Conservation (phyloP, 2,797 vertebrate genomes). For the Dromococcyx pavoninus region DNA sequence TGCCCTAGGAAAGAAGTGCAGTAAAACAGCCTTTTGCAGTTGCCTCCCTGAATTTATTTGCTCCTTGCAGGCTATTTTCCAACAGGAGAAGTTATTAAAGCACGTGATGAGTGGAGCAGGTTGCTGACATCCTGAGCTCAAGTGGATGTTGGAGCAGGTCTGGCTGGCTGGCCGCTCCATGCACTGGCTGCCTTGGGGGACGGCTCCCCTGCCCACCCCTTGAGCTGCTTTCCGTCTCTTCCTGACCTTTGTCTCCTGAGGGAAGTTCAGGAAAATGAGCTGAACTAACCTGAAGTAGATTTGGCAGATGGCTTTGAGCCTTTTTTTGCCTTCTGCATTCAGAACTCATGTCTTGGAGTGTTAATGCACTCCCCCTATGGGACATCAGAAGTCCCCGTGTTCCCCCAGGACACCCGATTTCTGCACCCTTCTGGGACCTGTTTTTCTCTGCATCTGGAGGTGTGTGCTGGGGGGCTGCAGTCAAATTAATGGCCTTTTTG, state of each 20-base stretch:
- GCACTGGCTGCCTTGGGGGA: background rate
- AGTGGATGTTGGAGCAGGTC: background rate
- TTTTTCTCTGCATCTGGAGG: background rate
- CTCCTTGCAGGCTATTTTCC: background rate
- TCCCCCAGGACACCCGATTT: background rate
- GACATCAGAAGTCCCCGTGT: accelerated
- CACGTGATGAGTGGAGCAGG: background rate
- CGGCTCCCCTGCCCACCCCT: accelerated
- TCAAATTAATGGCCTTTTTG: background rate
- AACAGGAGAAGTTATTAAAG: background rate
- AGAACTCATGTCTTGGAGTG: background rate
- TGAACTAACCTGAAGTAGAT: background rate
- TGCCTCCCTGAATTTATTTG: background rate
- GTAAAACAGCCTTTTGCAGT: background rate
- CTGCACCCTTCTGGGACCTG: background rate
- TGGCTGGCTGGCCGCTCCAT: background rate
- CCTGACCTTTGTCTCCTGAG: background rate
- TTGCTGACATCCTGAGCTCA: background rate
- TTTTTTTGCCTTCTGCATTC: background rate
- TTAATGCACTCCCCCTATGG: background rate
- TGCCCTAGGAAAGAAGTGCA: background rate
- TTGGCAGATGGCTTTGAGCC: background rate
- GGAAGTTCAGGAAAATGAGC: background rate
- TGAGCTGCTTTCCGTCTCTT: background rate
- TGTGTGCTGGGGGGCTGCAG: background rate